Conservation (phyloP, 2,888 invertebrate genomes). For the Eulithis prunata region DNA sequence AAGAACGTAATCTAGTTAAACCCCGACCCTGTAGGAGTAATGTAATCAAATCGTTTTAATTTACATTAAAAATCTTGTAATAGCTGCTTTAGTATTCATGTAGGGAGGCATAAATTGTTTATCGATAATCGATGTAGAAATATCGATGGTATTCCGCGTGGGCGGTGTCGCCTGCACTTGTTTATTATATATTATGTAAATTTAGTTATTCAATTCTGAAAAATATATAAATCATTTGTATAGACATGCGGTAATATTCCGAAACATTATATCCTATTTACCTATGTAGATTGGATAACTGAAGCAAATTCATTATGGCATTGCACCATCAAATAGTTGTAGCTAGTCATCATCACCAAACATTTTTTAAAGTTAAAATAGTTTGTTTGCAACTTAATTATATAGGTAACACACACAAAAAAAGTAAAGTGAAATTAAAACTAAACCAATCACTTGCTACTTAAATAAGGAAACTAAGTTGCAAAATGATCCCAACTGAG, state of each 20-base stretch:
- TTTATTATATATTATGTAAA: slow-evolving; percentile 24
- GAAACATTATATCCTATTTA: background rate
- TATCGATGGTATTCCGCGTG: slow-evolving; percentile 38
- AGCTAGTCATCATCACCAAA: background rate
- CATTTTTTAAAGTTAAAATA: background rate
- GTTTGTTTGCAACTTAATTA: too few species aligned
- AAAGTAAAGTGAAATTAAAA: too few species aligned
- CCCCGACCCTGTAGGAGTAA: slow-evolving; percentile 8
- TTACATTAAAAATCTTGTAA: slow-evolving; percentile 36
- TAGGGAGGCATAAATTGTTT: slow-evolving; percentile 52
- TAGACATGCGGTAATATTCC: slow-evolving; percentile 12
- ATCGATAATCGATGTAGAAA: slow-evolving; percentile 43
- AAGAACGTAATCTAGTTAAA: slow-evolving; percentile 3
- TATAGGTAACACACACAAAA: too few species aligned
- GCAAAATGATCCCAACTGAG: too few species aligned
- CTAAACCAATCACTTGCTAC: too few species aligned
- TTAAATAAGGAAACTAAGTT: too few species aligned
- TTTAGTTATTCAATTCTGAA: slow-evolving; percentile 14
- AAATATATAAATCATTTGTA: slow-evolving; percentile 18
- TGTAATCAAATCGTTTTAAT: slow-evolving; percentile 31
- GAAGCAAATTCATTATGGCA: background rate
- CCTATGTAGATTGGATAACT: background rate
- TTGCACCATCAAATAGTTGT: slow-evolving; percentile 6
- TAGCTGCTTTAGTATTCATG: slow-evolving; percentile 36
- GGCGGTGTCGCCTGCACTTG: slow-evolving; percentile 38